Percentiles rank a stretch among this genome's conserved stretches.
Evolutionary conservation across 1,140 invertebrate genomes (phyloP).

Genomic region (Charaxes varanes): DNA sequence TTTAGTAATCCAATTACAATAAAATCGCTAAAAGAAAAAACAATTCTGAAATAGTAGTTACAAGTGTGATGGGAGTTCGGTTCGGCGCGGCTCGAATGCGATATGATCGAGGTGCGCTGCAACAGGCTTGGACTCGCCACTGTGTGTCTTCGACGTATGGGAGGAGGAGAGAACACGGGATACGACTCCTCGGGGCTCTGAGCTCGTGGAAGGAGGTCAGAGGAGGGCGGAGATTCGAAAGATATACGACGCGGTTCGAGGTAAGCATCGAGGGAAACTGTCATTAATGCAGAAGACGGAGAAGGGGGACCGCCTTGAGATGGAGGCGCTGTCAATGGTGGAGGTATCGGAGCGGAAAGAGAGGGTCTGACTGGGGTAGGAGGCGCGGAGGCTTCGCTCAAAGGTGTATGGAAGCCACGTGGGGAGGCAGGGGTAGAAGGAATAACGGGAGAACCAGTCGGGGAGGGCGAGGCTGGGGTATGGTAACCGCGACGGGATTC

Average conservation of each 20-base stretch:
- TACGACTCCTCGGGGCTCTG: constrained; percentile 86
- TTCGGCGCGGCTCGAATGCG: constrained; percentile 80
- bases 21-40: background rate
- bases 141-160: constrained; percentile 70
- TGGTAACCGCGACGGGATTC: constrained; percentile 58
- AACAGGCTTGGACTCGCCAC: constrained; percentile 66
- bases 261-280: constrained; percentile 88
- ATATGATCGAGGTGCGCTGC: constrained; percentile 80
- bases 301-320: constrained; percentile 79
- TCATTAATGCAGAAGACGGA: constrained; percentile 88
- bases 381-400: constrained; percentile 75
- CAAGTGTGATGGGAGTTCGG: constrained; percentile 86
- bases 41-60: constrained; percentile 68
- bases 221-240: constrained; percentile 84
- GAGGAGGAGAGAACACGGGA: constrained; percentile 88
- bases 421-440: constrained; percentile 64
- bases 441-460: constrained; percentile 61
- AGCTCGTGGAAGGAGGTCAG: constrained; percentile 79
- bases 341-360: constrained; percentile 43
- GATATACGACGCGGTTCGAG: constrained; percentile 86
- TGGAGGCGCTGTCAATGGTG: constrained; percentile 72
- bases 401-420: constrained; percentile 80
- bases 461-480: constrained; percentile 66
- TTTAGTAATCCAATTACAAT: background rate
- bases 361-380: constrained; percentile 58